Evolutionary conservation across 1,140 invertebrate species (phyloP).

Genomic region (Drosophila arawakana): DNA sequence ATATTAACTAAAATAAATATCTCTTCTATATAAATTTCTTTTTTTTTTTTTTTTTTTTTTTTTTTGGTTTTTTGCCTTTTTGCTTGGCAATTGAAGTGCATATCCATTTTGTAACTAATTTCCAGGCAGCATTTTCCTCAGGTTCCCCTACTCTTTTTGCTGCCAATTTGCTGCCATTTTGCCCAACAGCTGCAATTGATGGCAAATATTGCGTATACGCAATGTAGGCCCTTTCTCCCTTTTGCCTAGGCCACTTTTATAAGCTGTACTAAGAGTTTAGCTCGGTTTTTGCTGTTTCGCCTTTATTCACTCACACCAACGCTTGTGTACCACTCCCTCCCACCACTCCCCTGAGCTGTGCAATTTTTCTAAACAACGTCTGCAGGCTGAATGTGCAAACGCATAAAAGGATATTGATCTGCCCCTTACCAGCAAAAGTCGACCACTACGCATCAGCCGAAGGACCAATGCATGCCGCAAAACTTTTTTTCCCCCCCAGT

Average conservation of each 20-base stretch:
- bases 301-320: conserved; percentile 27
- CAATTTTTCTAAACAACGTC: conserved; percentile 76
- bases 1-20: conserved; percentile 79
- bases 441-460: conserved; percentile 7
- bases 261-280: conserved; percentile 48
- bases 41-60: no score
- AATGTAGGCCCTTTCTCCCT: conserved; percentile 38
- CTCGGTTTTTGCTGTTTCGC: conserved; percentile 54
- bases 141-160: neutral
- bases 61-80: neutral
- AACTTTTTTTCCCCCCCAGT: conserved; percentile 53
- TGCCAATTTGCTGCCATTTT: conserved; percentile 41
- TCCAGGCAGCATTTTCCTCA: conserved; percentile 53
- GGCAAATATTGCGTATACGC: conserved; percentile 80
- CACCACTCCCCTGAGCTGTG: conserved; percentile 14
- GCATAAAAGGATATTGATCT: conserved; percentile 82
- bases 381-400: conserved; percentile 68
- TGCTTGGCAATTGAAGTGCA: conserved; percentile 18
- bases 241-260: neutral
- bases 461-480: conserved; percentile 52
- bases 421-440: conserved; percentile 59
- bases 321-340: neutral
- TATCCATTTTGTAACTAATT: conserved; percentile 71
- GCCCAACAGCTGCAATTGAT: conserved; percentile 77
- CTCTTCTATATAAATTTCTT: conserved; percentile 25